Base-by-base conservation (phyloP, 1,140 invertebrate species). In the Brachystomella parvula region DNA sequence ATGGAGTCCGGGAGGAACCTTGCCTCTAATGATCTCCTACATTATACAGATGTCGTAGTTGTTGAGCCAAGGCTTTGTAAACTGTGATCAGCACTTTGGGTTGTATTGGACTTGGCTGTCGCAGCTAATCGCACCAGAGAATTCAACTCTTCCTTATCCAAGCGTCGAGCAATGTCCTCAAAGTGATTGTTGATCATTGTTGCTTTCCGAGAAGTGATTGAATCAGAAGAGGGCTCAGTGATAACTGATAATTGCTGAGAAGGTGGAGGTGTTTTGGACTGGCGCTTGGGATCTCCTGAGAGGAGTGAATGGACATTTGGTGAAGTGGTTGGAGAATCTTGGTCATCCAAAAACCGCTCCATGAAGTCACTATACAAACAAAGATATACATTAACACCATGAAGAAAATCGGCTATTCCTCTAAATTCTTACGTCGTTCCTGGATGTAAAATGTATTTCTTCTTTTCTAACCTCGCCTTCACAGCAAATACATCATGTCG, bases 401-500 rank as follows among this genome's bases (percentile, higher is more conserved):
- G 53, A 39, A 35, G 66, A 61, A 59, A 68, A 47, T 21, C 26
- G 56, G 21, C 15, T 47, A 29, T 61, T 26, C 44, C 12, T 21
- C 26, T 24, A 63, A 44, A 47, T 53, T 53, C 80, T 77, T 75
- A 82, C 81, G 82, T 83, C 31, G 81, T 85, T 62, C 89, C 89
- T 1, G 90, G 90, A 81, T 92, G 89, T 59, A 93, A 76, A 12
- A 86, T 84, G 78, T 92, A 92, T 78, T 92, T 91, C 76, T 90
- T 90, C 78, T 92, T 92, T 75, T 92, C 89, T 64, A 92, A 78
- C 66, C 89, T 79, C 19, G 85, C 86, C 80, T 89, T 89, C 75
- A 88, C 90, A 2, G 89, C 89, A 81, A 92, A 93, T 2, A 89
- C 87, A 80, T 98, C 96, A 78, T 97, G 93, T 47, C 96, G 81